Evolutionary conservation across 2,888 invertebrate species (phyloP).

Genomic region (Chironomus riparius): DNA sequence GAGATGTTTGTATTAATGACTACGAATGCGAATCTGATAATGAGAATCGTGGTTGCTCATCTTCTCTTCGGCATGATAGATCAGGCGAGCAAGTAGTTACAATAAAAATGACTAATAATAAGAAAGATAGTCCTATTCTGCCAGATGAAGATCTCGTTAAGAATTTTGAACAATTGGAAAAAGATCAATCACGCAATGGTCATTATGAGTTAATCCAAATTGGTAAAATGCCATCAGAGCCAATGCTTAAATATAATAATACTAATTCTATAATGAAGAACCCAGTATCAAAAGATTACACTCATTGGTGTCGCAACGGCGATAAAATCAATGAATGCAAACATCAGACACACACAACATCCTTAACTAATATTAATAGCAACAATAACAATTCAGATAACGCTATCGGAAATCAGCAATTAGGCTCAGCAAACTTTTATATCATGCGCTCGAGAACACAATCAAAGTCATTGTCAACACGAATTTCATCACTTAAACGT

Average conservation of each 20-base stretch:
- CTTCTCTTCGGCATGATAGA: not conserved
- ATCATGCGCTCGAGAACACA: conserved; percentile 28
- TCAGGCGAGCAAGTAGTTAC: not conserved
- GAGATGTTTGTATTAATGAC: conserved; percentile 7
- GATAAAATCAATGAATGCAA: not conserved
- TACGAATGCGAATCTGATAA: conserved; percentile 13
- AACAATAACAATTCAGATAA: conserved; percentile 11
- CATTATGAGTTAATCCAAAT: conserved; percentile 7
- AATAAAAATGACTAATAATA: not conserved
- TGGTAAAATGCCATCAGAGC: not conserved
- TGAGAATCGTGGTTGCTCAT: conserved; percentile 3
- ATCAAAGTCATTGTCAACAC: conserved; percentile 35
- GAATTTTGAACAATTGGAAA: not conserved
- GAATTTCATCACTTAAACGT: conserved; percentile 60
- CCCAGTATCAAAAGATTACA: not conserved
- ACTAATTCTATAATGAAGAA: not conserved
- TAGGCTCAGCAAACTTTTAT: not conserved
- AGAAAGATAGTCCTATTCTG: not conserved
- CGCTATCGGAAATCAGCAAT: conserved; percentile 11
- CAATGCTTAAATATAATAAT: not conserved
- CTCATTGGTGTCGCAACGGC: not conserved
- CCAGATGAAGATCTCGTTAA: conserved; percentile 16
- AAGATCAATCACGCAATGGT: not conserved
- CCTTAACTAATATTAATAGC: conserved; percentile 9
- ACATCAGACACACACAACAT: not conserved